Evolutionary conservation across 2,797 vertebrate genomes (phyloP), one percentile per base, ranked within the genome.

Genomic region (Morelia viridis): DNA sequence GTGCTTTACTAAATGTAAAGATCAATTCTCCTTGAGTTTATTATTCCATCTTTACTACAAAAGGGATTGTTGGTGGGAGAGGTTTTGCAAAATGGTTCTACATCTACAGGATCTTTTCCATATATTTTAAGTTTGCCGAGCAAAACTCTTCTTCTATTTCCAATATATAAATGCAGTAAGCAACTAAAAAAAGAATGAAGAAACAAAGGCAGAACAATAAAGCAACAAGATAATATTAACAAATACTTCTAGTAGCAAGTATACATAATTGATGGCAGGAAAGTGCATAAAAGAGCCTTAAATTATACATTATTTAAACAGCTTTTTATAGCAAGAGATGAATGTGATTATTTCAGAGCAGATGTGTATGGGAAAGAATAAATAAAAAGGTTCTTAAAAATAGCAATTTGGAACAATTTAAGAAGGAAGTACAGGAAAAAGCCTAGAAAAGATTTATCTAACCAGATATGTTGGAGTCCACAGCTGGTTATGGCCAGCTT

Each of bases 231-330:
- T 86, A 90, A 94, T 96, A 95, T 95, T 95, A 94, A 58, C 84
- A 93, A 92, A 93, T 94, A 95, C 90, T 46, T 5, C 41, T 31
- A 87, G 64, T 13, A 24, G 76, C 88, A 85, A 19, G 0, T 92
- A 96, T 97, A 95, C 96, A 97, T 96, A 95, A 97, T 95, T 96
- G 92, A 96, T 96, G 91, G 28, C 28, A 61, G 94, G 89, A 94
- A 96, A 95, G 92, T 93, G 28, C 28, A 90, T 0, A 80, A 94
- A 94, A 94, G 76, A 92, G n/a, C 64, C 41, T 96, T 87, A 92
- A 91, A 90, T 56, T 17, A 96, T 96, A 26, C 94, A 96, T 96
- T 96, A 96, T 96, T 96, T 93, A 97, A 96, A 91, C 0, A 65
- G 93, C 87, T 91, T 95, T 95, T 97, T 96, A 95, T 95, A 93